phyloP scores from a whole-genome alignment of 2,113 vertebrate genomes.

The Plectropomus leopardus region DNA sequence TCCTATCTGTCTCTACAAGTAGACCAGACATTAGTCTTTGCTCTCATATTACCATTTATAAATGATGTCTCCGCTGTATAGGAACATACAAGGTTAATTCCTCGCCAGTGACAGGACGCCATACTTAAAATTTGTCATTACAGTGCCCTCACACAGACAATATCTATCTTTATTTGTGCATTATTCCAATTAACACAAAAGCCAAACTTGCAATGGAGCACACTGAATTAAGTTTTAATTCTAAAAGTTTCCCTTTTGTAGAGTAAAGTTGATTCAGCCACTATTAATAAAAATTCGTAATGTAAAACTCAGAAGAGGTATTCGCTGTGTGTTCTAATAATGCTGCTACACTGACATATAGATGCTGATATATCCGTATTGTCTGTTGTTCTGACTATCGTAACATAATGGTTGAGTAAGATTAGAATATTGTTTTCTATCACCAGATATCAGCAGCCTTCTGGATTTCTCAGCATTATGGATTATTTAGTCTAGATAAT shows the following conservation, averaged over 20 bases:
- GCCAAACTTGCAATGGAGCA: neutral
- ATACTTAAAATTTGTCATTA: neutral
- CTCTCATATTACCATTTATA: neutral
- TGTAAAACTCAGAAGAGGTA: too few species aligned
- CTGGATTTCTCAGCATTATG: slow-evolving; percentile 7
- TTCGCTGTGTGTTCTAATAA: too few species aligned
- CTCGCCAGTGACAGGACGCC: neutral
- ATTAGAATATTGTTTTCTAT: neutral
- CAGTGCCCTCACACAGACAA: neutral
- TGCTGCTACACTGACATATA: neutral
- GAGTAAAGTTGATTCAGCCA: neutral
- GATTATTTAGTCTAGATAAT: slow-evolving; percentile 34
- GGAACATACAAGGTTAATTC: neutral
- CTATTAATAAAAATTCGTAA: too few species aligned
- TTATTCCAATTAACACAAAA: neutral
- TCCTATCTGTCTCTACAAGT: neutral
- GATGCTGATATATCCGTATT: neutral
- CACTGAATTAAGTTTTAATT: too few species aligned
- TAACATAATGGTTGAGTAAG: neutral
- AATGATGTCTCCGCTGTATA: too few species aligned
- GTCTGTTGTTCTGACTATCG: neutral
- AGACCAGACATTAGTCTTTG: neutral
- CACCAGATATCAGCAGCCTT: neutral
- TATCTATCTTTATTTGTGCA: neutral
- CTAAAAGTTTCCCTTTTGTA: neutral